These are phyloP conservation scores for Drosophila meridionalis DNA, from an alignment of 2,888 invertebrate genomes.

Conservation along the genomic window DNA sequence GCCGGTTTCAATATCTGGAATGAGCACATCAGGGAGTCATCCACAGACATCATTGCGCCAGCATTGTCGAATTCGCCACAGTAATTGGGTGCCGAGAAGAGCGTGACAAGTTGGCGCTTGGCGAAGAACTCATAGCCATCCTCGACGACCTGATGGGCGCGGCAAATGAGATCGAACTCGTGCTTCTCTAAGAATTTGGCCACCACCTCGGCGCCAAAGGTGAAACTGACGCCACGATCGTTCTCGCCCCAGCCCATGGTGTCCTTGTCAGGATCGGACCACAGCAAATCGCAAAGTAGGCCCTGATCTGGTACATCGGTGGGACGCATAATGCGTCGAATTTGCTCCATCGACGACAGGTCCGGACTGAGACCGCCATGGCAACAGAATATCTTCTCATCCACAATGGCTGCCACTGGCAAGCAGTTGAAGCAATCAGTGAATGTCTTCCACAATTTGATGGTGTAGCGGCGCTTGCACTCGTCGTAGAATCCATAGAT, in stretches of 20 bases:
- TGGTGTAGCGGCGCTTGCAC: constrained; percentile 97
- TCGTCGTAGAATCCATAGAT: constrained; percentile 99
- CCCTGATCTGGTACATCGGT: constrained; percentile 99
- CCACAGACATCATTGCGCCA: constrained; percentile 99
- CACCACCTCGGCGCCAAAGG: constrained; percentile 99
- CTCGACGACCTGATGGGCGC: constrained; percentile 99
- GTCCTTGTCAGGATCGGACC: constrained; percentile 99
- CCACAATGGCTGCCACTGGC: constrained; percentile 97
- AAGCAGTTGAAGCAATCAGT: constrained; percentile 99
- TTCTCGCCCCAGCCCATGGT: constrained; percentile 99
- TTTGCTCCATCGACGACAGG: constrained; percentile 99
- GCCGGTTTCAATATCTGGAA: constrained; percentile 99
- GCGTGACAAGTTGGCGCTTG: constrained; percentile 96
- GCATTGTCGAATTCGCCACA: constrained; percentile 96
- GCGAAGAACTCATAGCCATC: constrained; percentile 99
- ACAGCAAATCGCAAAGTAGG: constrained; percentile 97
- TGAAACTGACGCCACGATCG: constrained; percentile 99
- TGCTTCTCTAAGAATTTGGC: constrained; percentile 99
- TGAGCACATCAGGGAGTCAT: constrained; percentile 99
- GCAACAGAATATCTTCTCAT: constrained; percentile 91
- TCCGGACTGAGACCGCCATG: constrained; percentile 95
- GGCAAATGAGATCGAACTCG: constrained; percentile 99
- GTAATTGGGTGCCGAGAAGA: constrained; percentile 97
- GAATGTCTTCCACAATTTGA: constrained; percentile 99
- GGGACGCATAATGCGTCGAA: constrained; percentile 98